A percentile compares a stretch with the other conserved stretches of the same genome.
These are phyloP conservation scores for Ormyrus thymus DNA, from an alignment of 2,888 invertebrate genomes.

Conservation along the genomic window DNA sequence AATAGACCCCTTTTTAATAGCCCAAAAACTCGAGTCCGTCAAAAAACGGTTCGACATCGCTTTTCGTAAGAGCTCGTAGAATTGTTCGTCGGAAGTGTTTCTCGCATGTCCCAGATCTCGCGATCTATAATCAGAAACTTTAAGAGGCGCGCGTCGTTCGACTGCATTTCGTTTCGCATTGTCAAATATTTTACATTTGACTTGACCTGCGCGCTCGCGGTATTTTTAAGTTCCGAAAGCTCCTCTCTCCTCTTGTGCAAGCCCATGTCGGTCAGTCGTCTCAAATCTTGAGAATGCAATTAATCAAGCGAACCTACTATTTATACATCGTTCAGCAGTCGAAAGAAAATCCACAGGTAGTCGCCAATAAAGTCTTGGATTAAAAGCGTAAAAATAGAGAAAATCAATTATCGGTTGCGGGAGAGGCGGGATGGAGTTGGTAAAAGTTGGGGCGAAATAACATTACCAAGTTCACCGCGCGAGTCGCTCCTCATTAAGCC, in stretches of 20 bases:
- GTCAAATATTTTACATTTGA: conserved; percentile 54
- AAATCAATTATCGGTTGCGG: no score
- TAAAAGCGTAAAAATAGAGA: no score
- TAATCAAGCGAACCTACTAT: conserved; percentile 19
- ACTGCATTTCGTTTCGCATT: conserved; percentile 49
- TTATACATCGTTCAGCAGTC: no score
- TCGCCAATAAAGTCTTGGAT: no score
- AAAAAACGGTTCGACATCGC: no score
- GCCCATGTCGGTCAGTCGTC: background rate
- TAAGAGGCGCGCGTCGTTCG: conserved; percentile 39
- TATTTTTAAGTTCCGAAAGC: conserved; percentile 41
- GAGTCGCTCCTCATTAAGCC: no score
- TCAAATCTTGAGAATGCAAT: conserved; percentile 21
- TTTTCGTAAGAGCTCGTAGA: background rate
- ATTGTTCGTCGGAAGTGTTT: conserved; percentile 37
- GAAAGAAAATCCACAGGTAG: no score
- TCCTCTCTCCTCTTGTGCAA: conserved; percentile 1
- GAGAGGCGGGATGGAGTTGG: no score
- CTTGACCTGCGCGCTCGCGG: conserved; percentile 39
- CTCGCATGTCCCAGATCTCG: conserved; percentile 44
- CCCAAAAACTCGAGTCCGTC: no score
- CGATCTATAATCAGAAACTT: conserved; percentile 53
- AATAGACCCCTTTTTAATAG: no score
- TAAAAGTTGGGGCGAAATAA: no score
- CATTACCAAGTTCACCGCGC: no score